Percentiles rank a stretch among this genome's conserved stretches.
Conservation (phyloP, 2,888 invertebrate species). For the Amiota mariae region DNA sequence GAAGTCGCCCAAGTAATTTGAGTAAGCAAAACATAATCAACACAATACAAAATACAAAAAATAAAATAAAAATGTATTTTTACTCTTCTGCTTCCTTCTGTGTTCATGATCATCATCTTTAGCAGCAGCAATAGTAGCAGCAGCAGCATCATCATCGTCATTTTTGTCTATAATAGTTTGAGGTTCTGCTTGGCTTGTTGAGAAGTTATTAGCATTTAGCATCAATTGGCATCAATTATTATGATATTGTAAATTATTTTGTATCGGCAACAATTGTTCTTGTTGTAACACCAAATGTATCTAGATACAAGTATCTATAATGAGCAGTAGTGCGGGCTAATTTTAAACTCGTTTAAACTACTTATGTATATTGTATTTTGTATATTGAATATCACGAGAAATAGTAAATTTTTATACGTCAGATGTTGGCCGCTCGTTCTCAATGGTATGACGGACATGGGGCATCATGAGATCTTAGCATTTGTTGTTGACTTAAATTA, state of each 20-base stretch:
- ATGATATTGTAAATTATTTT: slow-evolving; percentile 55
- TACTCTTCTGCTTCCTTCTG: too few species aligned
- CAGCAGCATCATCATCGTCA: background rate
- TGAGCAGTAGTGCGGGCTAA: too few species aligned
- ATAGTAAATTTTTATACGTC: background rate
- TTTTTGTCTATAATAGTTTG: slow-evolving; percentile 23
- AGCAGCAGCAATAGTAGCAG: background rate
- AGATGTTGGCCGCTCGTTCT: background rate
- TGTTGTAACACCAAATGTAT: background rate
- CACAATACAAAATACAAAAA: background rate
- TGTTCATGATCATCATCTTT: background rate
- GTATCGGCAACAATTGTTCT: slow-evolving; percentile 50
- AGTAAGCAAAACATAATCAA: slow-evolving; percentile 15
- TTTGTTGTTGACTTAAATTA: slow-evolving; percentile 5
- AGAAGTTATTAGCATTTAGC: slow-evolving; percentile 52
- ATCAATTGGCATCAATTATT: slow-evolving; percentile 63
- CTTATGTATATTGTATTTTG: too few species aligned
- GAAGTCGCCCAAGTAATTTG: slow-evolving; percentile 5
- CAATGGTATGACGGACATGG: background rate
- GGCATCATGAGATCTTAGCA: background rate
- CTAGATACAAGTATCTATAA: too few species aligned
- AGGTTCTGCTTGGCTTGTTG: slow-evolving; percentile 27
- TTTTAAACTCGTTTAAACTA: too few species aligned
- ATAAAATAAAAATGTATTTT: background rate
- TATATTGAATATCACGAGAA: slow-evolving; percentile 12